Evolutionary conservation across 2,888 invertebrate species (phyloP).

Genomic region (Nemoura dubitans): DNA sequence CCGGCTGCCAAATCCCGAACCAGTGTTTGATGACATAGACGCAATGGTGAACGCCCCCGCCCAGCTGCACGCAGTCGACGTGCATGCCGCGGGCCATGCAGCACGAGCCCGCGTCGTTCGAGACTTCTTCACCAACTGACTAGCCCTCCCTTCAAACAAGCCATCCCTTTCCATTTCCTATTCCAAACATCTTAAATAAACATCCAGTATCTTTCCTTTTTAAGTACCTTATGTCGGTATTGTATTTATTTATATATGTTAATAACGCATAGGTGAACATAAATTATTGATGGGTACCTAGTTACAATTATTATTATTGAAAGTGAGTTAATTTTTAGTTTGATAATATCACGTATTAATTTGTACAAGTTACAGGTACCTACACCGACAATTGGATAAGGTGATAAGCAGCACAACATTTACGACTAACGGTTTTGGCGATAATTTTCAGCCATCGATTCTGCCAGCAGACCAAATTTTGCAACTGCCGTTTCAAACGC

Average conservation of each 20-base stretch:
- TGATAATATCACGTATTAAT: neutral
- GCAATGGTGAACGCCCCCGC: neutral
- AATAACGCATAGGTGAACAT: neutral
- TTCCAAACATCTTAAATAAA: neutral
- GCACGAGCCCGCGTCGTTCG: neutral
- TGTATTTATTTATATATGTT: neutral
- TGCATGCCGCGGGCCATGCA: neutral
- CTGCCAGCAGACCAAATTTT: neutral
- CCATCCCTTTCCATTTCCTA: neutral
- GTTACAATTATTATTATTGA: no score
- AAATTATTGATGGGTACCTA: neutral
- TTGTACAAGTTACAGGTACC: neutral
- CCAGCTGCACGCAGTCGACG: neutral
- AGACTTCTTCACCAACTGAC: neutral
- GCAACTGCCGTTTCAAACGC: neutral
- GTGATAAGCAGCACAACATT: neutral
- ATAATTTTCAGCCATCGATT: neutral
- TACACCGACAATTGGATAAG: neutral
- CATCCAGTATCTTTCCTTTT: neutral
- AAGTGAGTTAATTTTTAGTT: neutral
- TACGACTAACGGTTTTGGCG: neutral
- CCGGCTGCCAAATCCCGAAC: neutral
- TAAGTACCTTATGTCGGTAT: neutral
- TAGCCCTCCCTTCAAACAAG: no score
- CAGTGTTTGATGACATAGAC: neutral